phyloP scores from a whole-genome alignment of 2,888 invertebrate genomes.

The Lochmaea crataegi region DNA sequence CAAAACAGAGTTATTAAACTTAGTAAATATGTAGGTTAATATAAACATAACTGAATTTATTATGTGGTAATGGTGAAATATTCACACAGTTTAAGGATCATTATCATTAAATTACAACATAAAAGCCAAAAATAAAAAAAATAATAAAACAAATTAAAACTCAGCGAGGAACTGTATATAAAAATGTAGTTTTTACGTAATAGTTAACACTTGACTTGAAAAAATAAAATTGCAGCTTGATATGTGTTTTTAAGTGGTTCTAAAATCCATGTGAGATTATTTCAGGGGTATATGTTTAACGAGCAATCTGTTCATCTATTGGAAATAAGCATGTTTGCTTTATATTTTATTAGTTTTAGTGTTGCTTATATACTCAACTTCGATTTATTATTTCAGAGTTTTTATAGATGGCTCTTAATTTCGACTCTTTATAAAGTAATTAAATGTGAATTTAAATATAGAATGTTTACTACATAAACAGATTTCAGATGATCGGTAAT shows the following conservation, averaged over 20 bases:
- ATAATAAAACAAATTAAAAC: too few relatives aligned
- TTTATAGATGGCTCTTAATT: background rate
- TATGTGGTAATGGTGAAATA: too few relatives aligned
- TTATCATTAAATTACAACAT: too few relatives aligned
- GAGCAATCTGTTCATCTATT: background rate
- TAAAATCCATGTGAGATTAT: background rate
- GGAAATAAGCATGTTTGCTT: background rate
- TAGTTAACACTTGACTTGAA: background rate
- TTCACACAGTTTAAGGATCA: too few relatives aligned
- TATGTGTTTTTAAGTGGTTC: background rate
- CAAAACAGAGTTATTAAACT: too few relatives aligned
- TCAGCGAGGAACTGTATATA: background rate
- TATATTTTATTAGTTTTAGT: background rate
- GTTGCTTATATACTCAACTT: background rate
- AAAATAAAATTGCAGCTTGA: background rate
- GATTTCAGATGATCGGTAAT: too few relatives aligned
- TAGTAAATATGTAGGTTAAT: too few relatives aligned
- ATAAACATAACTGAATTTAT: too few relatives aligned
- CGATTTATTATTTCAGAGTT: constrained; percentile 1
- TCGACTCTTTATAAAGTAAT: background rate
- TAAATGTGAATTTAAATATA: background rate
- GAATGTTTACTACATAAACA: background rate
- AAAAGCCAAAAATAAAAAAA: too few relatives aligned
- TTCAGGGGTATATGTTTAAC: constrained; percentile 4
- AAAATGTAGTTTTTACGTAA: background rate